Base-by-base conservation (phyloP, 2,797 vertebrate species). In the Protonibea diacanthus region DNA sequence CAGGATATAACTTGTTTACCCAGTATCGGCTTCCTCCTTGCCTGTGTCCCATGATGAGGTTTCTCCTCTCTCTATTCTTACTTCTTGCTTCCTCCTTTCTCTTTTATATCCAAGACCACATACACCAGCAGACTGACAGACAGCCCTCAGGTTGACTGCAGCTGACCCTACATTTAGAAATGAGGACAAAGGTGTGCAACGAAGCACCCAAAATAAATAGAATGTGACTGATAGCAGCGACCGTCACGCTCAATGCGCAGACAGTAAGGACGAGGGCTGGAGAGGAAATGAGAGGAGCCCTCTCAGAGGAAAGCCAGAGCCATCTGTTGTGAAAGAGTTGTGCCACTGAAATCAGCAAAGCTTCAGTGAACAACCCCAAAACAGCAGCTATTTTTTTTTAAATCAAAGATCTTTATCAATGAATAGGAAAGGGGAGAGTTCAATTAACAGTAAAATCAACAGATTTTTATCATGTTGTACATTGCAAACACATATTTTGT, bases 141-240 rank as follows among this genome's bases (percentile, higher is more conserved):
- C 78, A 83, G 72, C 52, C 75, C 74, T 74, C 68, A 79, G 85
- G 80, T 88, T 80, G 82, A 86, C 86, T 86, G 84, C 81, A 81
- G 68, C 81, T 82, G 89, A 91, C 88, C 92, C 81, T 82, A 84
- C 89, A 88, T 93, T 90, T 89, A 91, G 86, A 93, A 91, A 93
- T 58, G 84, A 89, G 91, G 88, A 93, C 88, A 91, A 90, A 90
- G 87, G 88, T 92, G 88, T 88, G 86, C 90, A 85, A 78, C 18
- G 33, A 85, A 86, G 81, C 65, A 72, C 89, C 88, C 80, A 88
- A 91, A 93, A 92, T 93, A 93, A 93, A 94, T 88, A 90, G 86
- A 82, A 92, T 88, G 90, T 91, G 92, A 92, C 85, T 89, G 89
- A 91, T 91, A 70, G 82, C 85, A 77, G 83, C 21, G 91, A 90